Base-by-base conservation (phyloP, 2,113 vertebrate genomes). In the Capreolus pygargus region DNA sequence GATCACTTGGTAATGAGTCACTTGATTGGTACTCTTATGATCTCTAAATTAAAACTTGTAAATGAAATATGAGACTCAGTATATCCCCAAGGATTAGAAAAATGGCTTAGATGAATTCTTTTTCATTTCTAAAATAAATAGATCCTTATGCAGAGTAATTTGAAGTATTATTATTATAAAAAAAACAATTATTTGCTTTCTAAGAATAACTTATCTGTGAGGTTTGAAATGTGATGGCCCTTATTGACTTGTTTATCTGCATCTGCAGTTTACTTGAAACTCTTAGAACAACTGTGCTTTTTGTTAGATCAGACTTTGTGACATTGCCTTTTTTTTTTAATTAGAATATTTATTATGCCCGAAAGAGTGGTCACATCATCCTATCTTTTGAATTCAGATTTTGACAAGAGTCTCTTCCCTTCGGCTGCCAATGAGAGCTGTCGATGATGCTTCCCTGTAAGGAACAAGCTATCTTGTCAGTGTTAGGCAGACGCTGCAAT, bases 381-480 rank as follows among this genome's bases (percentile, higher is more conserved):
- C 2, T 85, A 45, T 94, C 86, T 89, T 4, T 4, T 95, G 95
- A 95, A 39, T 98, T 98, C 95, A 97, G 55, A 95, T 98, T 98
- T 98, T 97, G 93, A 97, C 96, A 98, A 91, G 89, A 97, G 45
- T 82, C 30, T 8, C 76, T 97, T 93, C 92, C 97, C 97, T 97
- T 55, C 61, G 94, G 97, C 94, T 96, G 58, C 86, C 55, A 4
- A 28, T 95, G 33, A 97, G 84, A 98, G 91, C 54, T 98, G 97
- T 82, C 96, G 61, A n/a, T 98, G 97, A 98, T 92, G 86, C 55
- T 50, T 79, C 25, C 23, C 96, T 95, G 28, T 67, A 85, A 89
- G 92, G 91, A 52, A 95, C 5, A 89, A 55, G 28, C 87, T 91
- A 5, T 86, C 93, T 95, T 96, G 64, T 70, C 96, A 94, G 8